Base-by-base conservation (phyloP, 2,797 vertebrate genomes). In the Florisuga fusca region DNA sequence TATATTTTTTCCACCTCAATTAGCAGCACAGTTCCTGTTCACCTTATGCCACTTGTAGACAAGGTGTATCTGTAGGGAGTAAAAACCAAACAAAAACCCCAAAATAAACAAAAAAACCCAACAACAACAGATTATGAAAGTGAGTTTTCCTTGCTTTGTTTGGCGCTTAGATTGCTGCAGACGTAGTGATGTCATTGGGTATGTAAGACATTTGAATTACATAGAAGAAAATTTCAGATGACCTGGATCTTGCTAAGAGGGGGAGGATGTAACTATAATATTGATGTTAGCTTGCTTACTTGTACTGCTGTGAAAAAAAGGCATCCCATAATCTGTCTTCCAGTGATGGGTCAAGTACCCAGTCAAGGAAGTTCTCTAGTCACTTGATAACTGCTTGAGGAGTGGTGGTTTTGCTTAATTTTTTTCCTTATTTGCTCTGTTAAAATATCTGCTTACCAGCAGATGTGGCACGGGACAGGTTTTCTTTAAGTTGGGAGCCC, bases 261-360 rank as follows among this genome's bases (percentile, higher is more conserved):
- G 38, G 38, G 38, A 41, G 38, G 13, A 46, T 63, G 5, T 43
- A 57, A 17, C 15, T 64, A 4, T 41, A 12, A 16, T 34, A 12
- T 64, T 79, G 22, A 23, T 5, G 38, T 26, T 45, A 59, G 15
- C 63, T 74, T 63, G 55, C 20, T 90, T 59, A 64, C 57, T 78
- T 54, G 38, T 74, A 46, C 18, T 55, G 38, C 26, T 85, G 62
- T 54, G 20, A 79, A 33, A 71, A 62, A 51, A 22, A 31, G 12
- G 29, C 74, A 43, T 43, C 15, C 14, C 2, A 4, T 69, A 80
- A 58, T 71, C 23, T 76, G 0, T 66, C 0, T 0, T 59, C 13
- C 34, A n/a, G 43, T 1, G 1, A 9, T 69, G 15, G 58, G 14
- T 74, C 20, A 27, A 20, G 14, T 73, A 50, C 10, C 6, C 8